Percentiles rank a stretch among this genome's conserved stretches.
Evolutionary conservation across 2,113 vertebrate species (phyloP).

Genomic region (Clarias gariepinus): DNA sequence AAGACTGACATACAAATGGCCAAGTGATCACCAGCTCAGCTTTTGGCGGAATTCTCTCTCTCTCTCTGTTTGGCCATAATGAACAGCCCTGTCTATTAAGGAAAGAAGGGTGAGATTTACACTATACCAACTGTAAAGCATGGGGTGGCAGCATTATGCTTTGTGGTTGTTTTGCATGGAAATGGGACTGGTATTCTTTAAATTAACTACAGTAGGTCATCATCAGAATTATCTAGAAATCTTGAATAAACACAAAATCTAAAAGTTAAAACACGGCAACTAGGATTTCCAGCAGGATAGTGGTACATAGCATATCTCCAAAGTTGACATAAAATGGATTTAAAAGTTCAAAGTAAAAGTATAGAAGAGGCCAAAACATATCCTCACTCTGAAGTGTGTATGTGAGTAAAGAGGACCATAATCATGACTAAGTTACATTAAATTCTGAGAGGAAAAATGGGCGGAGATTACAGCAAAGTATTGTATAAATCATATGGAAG

Average conservation of each 20-base stretch:
- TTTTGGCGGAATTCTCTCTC: too few species aligned
- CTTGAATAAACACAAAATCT: background rate
- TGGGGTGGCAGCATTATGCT: background rate
- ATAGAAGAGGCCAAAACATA: background rate
- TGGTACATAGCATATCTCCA: background rate
- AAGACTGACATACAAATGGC: background rate
- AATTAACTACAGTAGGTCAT: background rate
- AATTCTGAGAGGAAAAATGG: background rate
- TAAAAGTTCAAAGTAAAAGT: background rate
- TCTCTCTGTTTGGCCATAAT: too few species aligned
- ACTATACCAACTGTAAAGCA: background rate
- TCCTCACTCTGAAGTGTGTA: background rate
- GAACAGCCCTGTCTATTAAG: too few species aligned
- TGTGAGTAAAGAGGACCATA: background rate
- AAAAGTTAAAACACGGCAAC: background rate
- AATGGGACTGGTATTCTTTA: background rate
- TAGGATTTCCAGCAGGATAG: background rate
- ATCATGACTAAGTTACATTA: background rate
- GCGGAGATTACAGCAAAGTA: background rate
- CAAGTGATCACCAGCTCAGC: too few species aligned
- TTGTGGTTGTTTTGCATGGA: background rate
- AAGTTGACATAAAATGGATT: background rate
- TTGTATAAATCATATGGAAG: background rate
- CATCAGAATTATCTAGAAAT: background rate
- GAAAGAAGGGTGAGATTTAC: background rate